A percentile compares a stretch with the other conserved stretches of the same genome.
Conservation (phyloP, 2,113 vertebrate species). For the Nasalis larvatus region DNA sequence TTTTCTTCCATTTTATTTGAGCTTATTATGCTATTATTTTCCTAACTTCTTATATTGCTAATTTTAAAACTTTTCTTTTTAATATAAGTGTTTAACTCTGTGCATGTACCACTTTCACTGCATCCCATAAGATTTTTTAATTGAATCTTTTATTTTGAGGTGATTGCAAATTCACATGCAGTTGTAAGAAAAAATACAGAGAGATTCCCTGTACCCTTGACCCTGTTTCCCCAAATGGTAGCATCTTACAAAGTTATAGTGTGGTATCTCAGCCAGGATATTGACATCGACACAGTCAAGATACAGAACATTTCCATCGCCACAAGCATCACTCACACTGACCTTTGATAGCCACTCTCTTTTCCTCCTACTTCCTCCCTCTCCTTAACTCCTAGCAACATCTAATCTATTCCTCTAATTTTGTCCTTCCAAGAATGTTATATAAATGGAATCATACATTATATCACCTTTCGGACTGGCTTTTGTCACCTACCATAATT, state of each 20-base stretch:
- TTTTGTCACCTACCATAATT: not conserved
- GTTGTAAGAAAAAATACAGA: not conserved
- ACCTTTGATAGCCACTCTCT: too few relatives aligned
- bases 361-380: not conserved
- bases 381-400: not conserved
- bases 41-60: not conserved
- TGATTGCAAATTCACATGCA: not conserved
- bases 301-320: not conserved
- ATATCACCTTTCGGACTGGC: not conserved
- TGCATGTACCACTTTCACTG: not conserved
- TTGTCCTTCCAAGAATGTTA: not conserved
- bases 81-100: not conserved
- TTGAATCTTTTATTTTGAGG: not conserved
- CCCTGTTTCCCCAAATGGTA: not conserved
- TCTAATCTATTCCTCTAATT: not conserved
- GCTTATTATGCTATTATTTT: not conserved
- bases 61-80: not conserved
- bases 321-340: accelerated
- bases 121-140: not conserved
- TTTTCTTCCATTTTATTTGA: not conserved
- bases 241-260: not conserved
- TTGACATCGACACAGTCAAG: not conserved
- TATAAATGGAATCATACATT: not conserved
- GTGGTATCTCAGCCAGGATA: not conserved
- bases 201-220: not conserved